Evolutionary conservation across 1,140 invertebrate genomes (phyloP), one percentile per base, ranked within the genome.

Genomic region (Dolichoris vasculosae): DNA sequence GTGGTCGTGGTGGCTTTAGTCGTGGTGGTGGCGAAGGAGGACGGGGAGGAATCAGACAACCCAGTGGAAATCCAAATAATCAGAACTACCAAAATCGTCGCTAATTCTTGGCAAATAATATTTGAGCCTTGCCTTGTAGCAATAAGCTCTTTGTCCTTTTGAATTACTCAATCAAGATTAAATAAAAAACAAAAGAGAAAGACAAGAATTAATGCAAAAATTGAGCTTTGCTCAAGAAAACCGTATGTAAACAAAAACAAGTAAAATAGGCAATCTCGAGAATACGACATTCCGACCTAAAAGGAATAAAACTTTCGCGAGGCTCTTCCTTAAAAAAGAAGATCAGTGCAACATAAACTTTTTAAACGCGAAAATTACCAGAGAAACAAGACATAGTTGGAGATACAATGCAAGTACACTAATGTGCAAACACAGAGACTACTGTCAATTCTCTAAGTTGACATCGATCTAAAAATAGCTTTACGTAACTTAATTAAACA

Each of bases 1-100:
- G 90, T 51, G 91, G 90, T 82, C 91, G 92, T 30, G 92, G 90
- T 73, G 91, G 92, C 73, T 93, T 92, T 79, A 90, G 90, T 71
- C 91, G 93, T 63, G 91, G 93, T 38, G 93, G 92, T 26, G 93
- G 93, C 26, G 90, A 92, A 40, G 91, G 93, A 88, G 91, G 91
- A 23, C 90, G 91, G 35, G 93, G 92, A 79, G 91, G 92, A 32
- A 91, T 93, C 87, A 88, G 92, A 86, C 92, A 93, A 32, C 88
- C 91, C 0, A 87, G 91, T 6, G 89, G 91, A 38, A 92, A 92
- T 77, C 90, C 91, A 32, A 89, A 88, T 59, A 93, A 92, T 55
- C 87, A 91, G 11, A 91, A 88, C 43, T 93, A 92, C 48, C 89
- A 91, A 64, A 92, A 89, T 76, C 92, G 92, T 79, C 92, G 92